A percentile compares a stretch with the other conserved stretches of the same genome.
These are phyloP conservation scores for Hippocampus kuda DNA, from an alignment of 2,797 vertebrate genomes.

Conservation along the genomic window DNA sequence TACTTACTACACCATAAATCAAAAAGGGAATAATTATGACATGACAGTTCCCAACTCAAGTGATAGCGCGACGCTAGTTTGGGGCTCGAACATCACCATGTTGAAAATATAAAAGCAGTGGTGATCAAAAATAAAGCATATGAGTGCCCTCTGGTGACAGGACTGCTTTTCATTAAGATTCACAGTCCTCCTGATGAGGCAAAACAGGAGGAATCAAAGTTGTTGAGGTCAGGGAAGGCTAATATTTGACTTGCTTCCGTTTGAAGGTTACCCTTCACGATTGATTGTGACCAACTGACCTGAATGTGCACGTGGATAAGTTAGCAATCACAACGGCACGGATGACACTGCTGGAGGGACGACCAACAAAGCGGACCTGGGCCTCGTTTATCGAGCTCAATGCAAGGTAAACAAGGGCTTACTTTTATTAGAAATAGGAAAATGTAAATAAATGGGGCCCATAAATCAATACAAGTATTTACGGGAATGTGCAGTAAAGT, in stretches of 20 bases:
- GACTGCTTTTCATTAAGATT: constrained; percentile 58
- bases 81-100: constrained; percentile 32
- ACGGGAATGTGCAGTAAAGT: constrained; percentile 11
- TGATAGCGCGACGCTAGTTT: constrained; percentile 23
- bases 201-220: constrained; percentile 27
- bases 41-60: constrained; percentile 16
- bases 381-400: constrained; percentile 45
- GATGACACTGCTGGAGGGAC: constrained; percentile 36
- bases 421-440: constrained; percentile 25
- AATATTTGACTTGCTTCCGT: background rate
- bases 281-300: constrained; percentile 56
- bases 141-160: constrained; percentile 70
- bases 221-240: background rate
- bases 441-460: constrained; percentile 13
- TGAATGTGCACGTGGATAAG: constrained; percentile 38
- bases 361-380: constrained; percentile 32
- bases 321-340: constrained; percentile 52
- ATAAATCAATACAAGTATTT: constrained; percentile 26
- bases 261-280: constrained; percentile 56
- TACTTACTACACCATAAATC: background rate
- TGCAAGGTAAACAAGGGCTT: constrained; percentile 33
- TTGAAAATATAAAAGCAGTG: constrained; percentile 30
- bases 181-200: constrained; percentile 36
- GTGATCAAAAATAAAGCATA: constrained; percentile 60
- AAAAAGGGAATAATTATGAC: background rate